Percentiles rank a stretch among this genome's conserved stretches.
phyloP scores from a whole-genome alignment of 2,888 invertebrate species.

The Latheticus oryzae region DNA sequence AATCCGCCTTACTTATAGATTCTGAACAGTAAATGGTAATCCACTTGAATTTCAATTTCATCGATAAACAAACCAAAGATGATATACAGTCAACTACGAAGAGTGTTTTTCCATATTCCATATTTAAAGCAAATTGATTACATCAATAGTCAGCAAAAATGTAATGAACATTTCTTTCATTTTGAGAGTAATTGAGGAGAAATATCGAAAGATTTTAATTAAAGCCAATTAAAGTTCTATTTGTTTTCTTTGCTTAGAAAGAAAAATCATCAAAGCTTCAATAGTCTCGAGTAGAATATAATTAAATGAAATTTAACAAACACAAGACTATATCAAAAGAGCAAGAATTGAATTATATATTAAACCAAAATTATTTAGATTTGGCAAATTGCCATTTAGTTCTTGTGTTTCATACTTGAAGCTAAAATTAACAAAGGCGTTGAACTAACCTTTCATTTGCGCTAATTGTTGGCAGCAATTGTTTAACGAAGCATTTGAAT shows the following conservation, averaged over 20 bases:
- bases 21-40: conserved; percentile 18
- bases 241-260: too few relatives aligned
- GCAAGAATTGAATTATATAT: conserved; percentile 24
- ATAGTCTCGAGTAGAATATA: too few relatives aligned
- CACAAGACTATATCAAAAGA: conserved; percentile 10
- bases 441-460: conserved; percentile 21
- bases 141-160: too few relatives aligned
- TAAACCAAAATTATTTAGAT: conserved; percentile 23
- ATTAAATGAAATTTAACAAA: too few relatives aligned
- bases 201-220: too few relatives aligned
- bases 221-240: too few relatives aligned
- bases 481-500: background rate
- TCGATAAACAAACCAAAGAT: conserved; percentile 33
- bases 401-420: conserved; percentile 6
- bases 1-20: background rate
- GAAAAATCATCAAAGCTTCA: too few relatives aligned
- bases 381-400: conserved; percentile 20
- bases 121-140: too few relatives aligned
- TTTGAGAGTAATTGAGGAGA: too few relatives aligned
- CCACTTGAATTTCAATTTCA: conserved; percentile 42
- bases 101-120: too few relatives aligned
- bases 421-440: conserved; percentile 29
- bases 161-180: too few relatives aligned
- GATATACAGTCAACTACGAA: too few relatives aligned
- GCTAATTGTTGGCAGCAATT: conserved; percentile 4